Evolutionary conservation across 2,888 invertebrate species (phyloP), one percentile per base, ranked within the genome.

Genomic region (Conus canariensis): DNA sequence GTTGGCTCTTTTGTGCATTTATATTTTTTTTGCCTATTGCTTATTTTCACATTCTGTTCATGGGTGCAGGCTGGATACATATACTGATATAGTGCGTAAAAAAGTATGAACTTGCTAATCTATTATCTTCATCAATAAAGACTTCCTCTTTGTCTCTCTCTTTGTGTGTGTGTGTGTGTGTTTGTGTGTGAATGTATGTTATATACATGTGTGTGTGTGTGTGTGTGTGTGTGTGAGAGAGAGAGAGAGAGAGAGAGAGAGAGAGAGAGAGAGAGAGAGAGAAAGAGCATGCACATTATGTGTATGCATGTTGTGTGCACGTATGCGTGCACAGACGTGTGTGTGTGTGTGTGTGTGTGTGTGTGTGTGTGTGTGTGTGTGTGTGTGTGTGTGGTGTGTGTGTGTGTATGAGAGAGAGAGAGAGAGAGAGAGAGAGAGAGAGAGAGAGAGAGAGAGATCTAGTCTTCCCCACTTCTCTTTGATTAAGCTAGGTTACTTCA

Each of bases 301-400:
- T 70, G 70, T 70, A 19, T 16, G n/a, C n/a, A 30, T n/a, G 0
- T 19, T 5, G 74, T 74, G 22, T 5, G 74, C 19, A 19, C 19
- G 74, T 74, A 0, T 74, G 74, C 6, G 74, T 74, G 74, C 6
- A 7, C 6, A 7, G 7, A 10, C 4, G 82, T 82, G 82, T 82
- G 82, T 45, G 82, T 74, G 82, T 30, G 82, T 82, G 82, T 82
- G 82, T 82, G 82, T 82, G 82, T 82, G 82, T 82, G 82, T 82
- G 82, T 82, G 30, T 82, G 45, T 82, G 82, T 82, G 30, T 30
- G 82, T 45, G 82, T 45, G 45, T 45, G 30, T 30, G 30, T 82
- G 82, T 82, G 45, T 82, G 82, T n/a, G n/a, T n/a, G n/a, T n/a
- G n/a, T n/a, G n/a, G n/a, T n/a, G n/a, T n/a, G n/a, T n/a, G n/a